Conservation (phyloP, 2,113 vertebrate species). For the Hypomesus transpacificus region DNA sequence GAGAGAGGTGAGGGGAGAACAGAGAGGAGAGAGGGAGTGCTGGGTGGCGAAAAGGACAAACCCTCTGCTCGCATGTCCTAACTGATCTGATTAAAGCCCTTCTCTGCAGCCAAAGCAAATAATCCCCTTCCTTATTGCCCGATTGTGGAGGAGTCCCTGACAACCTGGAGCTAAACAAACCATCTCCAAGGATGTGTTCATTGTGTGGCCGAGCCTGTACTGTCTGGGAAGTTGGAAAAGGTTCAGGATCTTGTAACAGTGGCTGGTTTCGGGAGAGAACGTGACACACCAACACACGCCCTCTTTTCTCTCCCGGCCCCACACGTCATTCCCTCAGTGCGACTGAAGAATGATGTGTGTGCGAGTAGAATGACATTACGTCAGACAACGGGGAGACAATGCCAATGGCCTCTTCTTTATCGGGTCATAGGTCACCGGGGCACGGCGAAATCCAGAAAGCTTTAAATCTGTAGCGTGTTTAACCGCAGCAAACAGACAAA, state of each 20-base stretch:
- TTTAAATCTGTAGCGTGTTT: background rate
- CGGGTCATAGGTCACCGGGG: too few relatives aligned
- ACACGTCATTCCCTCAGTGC: constrained; percentile 7
- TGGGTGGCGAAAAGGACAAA: constrained; percentile 47
- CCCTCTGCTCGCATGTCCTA: constrained; percentile 50
- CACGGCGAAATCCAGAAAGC: background rate
- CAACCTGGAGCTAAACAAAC: constrained; percentile 72
- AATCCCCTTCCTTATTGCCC: constrained; percentile 67
- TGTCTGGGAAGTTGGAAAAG: constrained; percentile 22
- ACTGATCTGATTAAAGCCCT: constrained; percentile 68
- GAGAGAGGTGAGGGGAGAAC: constrained; percentile 53
- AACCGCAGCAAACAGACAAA: constrained; percentile 10
- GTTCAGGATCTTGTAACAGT: constrained; percentile 42
- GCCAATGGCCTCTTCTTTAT: too few relatives aligned
- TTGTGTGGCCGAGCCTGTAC: constrained; percentile 58
- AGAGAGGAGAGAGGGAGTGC: constrained; percentile 34
- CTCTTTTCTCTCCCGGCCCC: constrained; percentile 16
- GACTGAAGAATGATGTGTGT: too few relatives aligned
- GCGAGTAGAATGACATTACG: too few relatives aligned
- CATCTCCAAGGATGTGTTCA: constrained; percentile 74
- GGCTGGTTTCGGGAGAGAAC: constrained; percentile 40
- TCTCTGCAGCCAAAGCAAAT: constrained; percentile 71
- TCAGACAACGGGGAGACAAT: too few relatives aligned
- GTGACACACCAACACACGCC: constrained; percentile 33
- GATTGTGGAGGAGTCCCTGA: constrained; percentile 67